Percentiles rank a stretch among this genome's conserved stretches.
Evolutionary conservation across 1,140 invertebrate species (phyloP).

Genomic region (Paracyclopina nana): DNA sequence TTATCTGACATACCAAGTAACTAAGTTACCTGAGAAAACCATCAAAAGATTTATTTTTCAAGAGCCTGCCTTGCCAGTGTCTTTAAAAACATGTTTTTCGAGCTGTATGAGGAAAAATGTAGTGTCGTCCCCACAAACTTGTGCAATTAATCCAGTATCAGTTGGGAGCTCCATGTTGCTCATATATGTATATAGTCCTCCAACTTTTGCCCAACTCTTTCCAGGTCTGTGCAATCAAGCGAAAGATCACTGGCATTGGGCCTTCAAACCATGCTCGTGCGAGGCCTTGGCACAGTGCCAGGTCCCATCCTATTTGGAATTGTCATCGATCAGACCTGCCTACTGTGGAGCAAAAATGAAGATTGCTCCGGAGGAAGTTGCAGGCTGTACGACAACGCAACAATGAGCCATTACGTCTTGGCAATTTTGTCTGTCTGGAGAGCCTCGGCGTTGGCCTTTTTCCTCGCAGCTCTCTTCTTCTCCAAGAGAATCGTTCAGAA

Average conservation of each 20-base stretch:
- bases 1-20: too few species aligned
- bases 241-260: constrained; percentile 11
- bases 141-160: background rate
- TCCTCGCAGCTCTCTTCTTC: background rate
- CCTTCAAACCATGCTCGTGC: constrained; percentile 11
- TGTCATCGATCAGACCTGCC: constrained; percentile 5
- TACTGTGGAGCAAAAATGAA: constrained; percentile 6
- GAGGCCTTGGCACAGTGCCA: constrained; percentile 8
- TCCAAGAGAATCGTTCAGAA: too few species aligned
- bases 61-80: background rate
- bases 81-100: background rate
- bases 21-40: too few species aligned
- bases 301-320: constrained; percentile 11
- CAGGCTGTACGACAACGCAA: constrained; percentile 5
- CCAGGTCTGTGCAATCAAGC: constrained; percentile 1
- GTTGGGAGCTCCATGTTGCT: background rate
- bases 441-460: constrained; percentile 1
- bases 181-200: background rate
- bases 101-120: background rate
- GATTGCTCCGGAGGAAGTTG: constrained; percentile 2
- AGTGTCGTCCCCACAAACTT: background rate
- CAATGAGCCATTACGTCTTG: background rate
- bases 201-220: background rate
- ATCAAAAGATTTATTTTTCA: background rate
- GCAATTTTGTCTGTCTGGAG: constrained; percentile 3